Percentiles rank a stretch among this genome's conserved stretches.
Evolutionary conservation across 1,140 invertebrate species (phyloP).

Genomic region (Aphidius ervi): DNA sequence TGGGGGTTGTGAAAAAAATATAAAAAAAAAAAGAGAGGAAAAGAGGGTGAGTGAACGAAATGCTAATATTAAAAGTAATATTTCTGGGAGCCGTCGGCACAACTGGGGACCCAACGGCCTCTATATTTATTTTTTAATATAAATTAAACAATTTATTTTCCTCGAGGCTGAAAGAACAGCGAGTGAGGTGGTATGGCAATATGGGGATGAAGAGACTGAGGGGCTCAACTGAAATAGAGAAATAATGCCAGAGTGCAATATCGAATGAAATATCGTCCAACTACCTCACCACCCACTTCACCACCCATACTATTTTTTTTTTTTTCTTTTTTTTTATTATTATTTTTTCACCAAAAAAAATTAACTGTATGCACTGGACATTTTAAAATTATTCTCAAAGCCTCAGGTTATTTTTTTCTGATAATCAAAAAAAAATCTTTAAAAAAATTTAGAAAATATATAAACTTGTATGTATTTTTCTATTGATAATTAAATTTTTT

Average conservation of each 20-base stretch:
- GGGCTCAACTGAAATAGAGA: constrained; percentile 41
- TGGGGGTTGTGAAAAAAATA: constrained; percentile 16
- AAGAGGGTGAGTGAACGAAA: constrained; percentile 25
- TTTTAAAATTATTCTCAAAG: background rate
- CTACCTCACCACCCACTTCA: constrained; percentile 3
- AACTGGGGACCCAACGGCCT: constrained; percentile 22
- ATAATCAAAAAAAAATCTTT: background rate
- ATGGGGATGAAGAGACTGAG: constrained; percentile 4
- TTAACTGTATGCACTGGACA: constrained; percentile 14
- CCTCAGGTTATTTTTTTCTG: background rate
- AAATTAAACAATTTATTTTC: constrained; percentile 34
- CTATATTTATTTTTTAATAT: constrained; percentile 34
- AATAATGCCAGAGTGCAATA: constrained; percentile 45
- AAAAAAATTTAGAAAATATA: background rate
- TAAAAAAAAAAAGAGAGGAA: constrained; percentile 15
- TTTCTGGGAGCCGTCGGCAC: constrained; percentile 39
- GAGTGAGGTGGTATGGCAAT: constrained; percentile 12
- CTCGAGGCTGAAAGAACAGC: constrained; percentile 19
- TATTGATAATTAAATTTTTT: constrained; percentile 20
- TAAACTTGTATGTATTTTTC: constrained; percentile 28
- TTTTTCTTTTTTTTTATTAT: constrained; percentile 2
- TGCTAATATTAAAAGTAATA: constrained; percentile 48
- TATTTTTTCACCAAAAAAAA: constrained; percentile 12
- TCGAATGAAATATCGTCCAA: constrained; percentile 45
- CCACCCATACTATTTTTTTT: background rate